Evolutionary conservation across 2,888 invertebrate genomes (phyloP).

Genomic region (Thalpophila matura): DNA sequence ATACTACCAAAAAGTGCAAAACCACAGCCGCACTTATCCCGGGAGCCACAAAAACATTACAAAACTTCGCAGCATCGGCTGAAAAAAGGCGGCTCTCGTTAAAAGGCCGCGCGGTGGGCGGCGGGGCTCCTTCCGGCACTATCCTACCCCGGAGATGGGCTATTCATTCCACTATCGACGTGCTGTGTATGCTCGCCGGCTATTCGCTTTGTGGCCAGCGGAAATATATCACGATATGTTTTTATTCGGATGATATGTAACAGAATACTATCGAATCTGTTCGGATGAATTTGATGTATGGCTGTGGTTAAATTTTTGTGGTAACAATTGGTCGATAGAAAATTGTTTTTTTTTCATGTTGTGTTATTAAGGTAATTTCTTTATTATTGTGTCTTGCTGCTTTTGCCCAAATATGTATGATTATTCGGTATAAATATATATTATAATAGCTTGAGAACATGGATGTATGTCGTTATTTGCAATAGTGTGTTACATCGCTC

Average conservation of each 20-base stretch:
- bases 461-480: no score
- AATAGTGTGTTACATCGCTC: no score
- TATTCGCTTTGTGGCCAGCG: conserved; percentile 60
- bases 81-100: conserved; percentile 74
- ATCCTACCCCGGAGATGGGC: conserved; percentile 80
- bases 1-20: conserved; percentile 36
- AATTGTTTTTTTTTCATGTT: background rate
- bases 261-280: conserved; percentile 45
- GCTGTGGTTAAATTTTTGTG: conserved; percentile 2
- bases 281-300: conserved; percentile 43
- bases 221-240: conserved; percentile 63
- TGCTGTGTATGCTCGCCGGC: conserved; percentile 61
- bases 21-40: conserved; percentile 55
- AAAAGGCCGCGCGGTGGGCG: conserved; percentile 74
- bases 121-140: conserved; percentile 78
- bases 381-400: background rate
- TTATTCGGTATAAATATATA: no score
- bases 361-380: background rate
- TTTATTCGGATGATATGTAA: conserved; percentile 57
- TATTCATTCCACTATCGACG: conserved; percentile 81
- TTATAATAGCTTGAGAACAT: no score
- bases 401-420: no score
- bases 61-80: conserved; percentile 61
- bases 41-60: conserved; percentile 54
- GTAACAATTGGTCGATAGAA: conserved; percentile 14